Conservation (phyloP, 2,113 vertebrate species). For the Neolamprologus brichardi region DNA sequence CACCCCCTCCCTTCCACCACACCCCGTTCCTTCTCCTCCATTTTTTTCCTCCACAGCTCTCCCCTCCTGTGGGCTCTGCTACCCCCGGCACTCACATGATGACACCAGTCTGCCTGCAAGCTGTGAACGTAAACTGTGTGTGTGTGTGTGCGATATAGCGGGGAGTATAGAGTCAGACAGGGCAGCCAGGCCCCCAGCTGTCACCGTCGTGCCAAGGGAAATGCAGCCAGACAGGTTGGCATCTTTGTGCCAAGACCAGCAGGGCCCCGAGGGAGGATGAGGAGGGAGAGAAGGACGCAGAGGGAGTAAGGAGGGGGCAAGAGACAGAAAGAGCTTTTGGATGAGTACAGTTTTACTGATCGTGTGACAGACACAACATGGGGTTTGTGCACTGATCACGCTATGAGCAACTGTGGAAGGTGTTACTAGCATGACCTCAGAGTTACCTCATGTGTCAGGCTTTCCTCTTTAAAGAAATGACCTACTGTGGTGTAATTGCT, state of each 20-base stretch:
- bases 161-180: conserved; percentile 47
- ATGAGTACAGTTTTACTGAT: conserved; percentile 12
- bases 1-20: neutral
- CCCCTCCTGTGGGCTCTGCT: conserved; percentile 31
- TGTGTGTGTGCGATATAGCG: conserved; percentile 15
- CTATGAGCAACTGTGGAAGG: neutral
- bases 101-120: conserved; percentile 75
- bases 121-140: conserved; percentile 50
- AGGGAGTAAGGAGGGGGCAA: neutral
- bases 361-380: neutral
- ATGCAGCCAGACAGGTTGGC: conserved; percentile 71
- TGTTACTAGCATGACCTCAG: neutral
- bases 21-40: neutral
- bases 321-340: neutral
- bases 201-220: conserved; percentile 61
- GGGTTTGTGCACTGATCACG: neutral
- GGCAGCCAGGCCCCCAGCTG: conserved; percentile 69
- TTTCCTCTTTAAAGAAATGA: neutral
- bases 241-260: conserved; percentile 59
- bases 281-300: neutral
- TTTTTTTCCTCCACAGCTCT: neutral
- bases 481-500: neutral
- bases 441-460: neutral
- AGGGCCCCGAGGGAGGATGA: conserved; percentile 55
- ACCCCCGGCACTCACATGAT: conserved; percentile 64